Percentiles rank a stretch among this genome's conserved stretches.
Evolutionary conservation across 2,888 invertebrate genomes (phyloP).

Genomic region (Nysson spinosus): DNA sequence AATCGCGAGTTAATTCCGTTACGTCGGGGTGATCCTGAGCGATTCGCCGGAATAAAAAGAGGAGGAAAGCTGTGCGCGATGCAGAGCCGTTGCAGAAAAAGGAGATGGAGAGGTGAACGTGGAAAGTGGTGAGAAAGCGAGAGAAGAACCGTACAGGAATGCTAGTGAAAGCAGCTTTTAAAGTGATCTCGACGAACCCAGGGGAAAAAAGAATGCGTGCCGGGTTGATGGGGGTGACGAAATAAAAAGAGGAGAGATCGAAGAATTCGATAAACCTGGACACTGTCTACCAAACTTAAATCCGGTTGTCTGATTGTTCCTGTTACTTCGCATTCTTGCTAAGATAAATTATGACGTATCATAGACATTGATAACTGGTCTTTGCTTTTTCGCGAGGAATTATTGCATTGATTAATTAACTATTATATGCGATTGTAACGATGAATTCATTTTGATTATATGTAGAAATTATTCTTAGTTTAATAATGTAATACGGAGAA

Average conservation of each 20-base stretch:
- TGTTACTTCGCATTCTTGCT: too few species aligned
- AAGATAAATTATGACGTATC: too few species aligned
- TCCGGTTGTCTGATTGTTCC: too few species aligned
- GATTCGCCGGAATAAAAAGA: constrained; percentile 51
- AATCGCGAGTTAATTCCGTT: constrained; percentile 69
- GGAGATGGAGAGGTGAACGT: background rate
- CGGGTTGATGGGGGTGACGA: constrained; percentile 42
- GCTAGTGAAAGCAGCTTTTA: constrained; percentile 61
- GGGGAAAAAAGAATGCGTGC: constrained; percentile 46
- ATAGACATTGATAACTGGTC: too few species aligned
- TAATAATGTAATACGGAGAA: too few species aligned
- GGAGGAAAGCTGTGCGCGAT: constrained; percentile 27
- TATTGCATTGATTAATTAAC: too few species aligned
- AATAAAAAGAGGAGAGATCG: constrained; percentile 56
- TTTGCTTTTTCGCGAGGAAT: too few species aligned
- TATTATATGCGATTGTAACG: too few species aligned
- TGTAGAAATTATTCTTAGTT: too few species aligned
- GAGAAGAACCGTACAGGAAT: constrained; percentile 39
- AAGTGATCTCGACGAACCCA: constrained; percentile 56
- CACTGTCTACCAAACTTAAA: constrained; percentile 49
- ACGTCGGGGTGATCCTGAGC: constrained; percentile 61
- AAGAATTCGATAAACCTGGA: constrained; percentile 65
- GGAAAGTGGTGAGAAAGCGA: constrained; percentile 16
- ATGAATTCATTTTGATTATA: too few species aligned
- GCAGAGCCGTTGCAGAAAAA: constrained; percentile 41